Base-by-base conservation (phyloP, 2,888 invertebrate species). In the Meghimatium bilineatum region DNA sequence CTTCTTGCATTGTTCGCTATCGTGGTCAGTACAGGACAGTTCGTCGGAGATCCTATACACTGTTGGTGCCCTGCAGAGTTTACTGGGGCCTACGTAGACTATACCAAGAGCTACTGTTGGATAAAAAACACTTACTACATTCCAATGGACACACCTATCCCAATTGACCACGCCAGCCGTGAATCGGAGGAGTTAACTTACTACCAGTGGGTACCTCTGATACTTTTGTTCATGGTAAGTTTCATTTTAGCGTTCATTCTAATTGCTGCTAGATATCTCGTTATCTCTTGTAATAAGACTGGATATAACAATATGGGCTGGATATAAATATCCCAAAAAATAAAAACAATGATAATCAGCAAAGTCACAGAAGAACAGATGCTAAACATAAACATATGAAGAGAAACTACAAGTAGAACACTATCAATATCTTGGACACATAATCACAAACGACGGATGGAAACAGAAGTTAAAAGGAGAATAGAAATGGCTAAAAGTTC, bases 111-210 rank as follows among this genome's bases (percentile, higher is more conserved):
- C 85, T 89, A 90, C 85, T 92, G 92, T 89, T 92, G 92, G 92
- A 91, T 92, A 52, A 90, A 90, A 78, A 92, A 92, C 86, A 92
- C 92, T 74, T 92, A 92, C 85, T 92, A 90, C 86, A 90, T 92
- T 66, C 91, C 92, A 10, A 90, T 92, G 90, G 89, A 89, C 76
- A 90, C 90, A 52, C 87, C 89, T 17, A 92, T 92, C 60, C 92
- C 92, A 0, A 86, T 90, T 0, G 91, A 91, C 69, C 88, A 90
- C 36, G 85, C 86, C 44, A 89, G 88, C 82, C 76, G 92, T 49
- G 90, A 90, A 77, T 87, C 83, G 29, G 89, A 89, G 10, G 91
- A 92, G 86, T 85, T 92, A 44, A 91, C 91, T 1, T 92, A 92
- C 86, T 92, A 92, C 85, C 92, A 91, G 80, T 91, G 91, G 91